phyloP scores from a whole-genome alignment of 2,888 invertebrate species.

The Fissipunctia ypsillon region DNA sequence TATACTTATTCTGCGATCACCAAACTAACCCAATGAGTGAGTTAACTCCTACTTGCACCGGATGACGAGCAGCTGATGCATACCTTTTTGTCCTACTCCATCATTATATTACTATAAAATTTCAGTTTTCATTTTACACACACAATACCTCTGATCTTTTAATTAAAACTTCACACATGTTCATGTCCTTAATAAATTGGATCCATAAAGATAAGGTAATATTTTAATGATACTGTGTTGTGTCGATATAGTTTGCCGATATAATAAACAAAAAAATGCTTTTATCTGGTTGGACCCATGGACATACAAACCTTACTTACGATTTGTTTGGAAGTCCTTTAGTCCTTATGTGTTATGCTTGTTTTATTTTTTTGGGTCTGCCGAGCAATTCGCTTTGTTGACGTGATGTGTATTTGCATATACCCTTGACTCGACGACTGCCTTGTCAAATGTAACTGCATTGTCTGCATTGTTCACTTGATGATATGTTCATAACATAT shows the following conservation, averaged over 20 bases:
- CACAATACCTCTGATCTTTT: slow-evolving; percentile 45
- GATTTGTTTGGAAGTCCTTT: slow-evolving; percentile 68
- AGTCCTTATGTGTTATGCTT: slow-evolving; percentile 74
- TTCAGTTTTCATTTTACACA: slow-evolving; percentile 43
- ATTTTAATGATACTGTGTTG: slow-evolving; percentile 49
- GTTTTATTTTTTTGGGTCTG: slow-evolving; percentile 77
- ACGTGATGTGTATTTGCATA: slow-evolving; percentile 84
- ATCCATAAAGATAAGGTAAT: slow-evolving; percentile 57
- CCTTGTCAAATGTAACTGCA: slow-evolving; percentile 78
- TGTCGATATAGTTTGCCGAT: slow-evolving; percentile 38
- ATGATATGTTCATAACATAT: slow-evolving; percentile 68
- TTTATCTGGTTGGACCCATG: slow-evolving; percentile 40
- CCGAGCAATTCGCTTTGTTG: slow-evolving; percentile 79
- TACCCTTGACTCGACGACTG: slow-evolving; percentile 80
- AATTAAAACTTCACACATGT: slow-evolving; percentile 59
- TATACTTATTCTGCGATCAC: neutral
- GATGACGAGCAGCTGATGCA: slow-evolving; percentile 57
- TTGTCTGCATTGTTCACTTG: slow-evolving; percentile 77
- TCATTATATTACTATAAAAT: slow-evolving; percentile 36
- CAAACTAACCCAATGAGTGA: slow-evolving; percentile 27
- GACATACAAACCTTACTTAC: slow-evolving; percentile 58
- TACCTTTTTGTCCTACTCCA: slow-evolving; percentile 24
- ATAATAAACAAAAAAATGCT: slow-evolving; percentile 32
- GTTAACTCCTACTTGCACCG: slow-evolving; percentile 26
- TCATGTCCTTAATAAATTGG: slow-evolving; percentile 50